Conservation (phyloP, 2,113 vertebrate genomes). For the Tor tambroides region DNA sequence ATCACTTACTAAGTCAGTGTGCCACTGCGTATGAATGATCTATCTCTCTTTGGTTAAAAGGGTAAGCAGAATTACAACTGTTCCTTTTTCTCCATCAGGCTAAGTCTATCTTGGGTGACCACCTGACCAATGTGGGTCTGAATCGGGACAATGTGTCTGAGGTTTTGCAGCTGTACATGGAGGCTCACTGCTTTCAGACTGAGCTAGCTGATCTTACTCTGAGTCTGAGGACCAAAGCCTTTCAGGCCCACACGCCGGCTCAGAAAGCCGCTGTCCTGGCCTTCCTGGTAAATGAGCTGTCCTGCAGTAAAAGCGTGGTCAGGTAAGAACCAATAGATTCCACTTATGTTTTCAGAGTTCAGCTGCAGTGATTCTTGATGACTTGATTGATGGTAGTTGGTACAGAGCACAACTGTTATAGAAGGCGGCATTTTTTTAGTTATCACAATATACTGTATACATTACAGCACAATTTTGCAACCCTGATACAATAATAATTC, state of each 20-base stretch:
- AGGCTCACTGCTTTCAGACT: constrained; percentile 88
- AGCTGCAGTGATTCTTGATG: background rate
- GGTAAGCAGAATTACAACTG: background rate
- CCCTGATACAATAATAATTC: background rate
- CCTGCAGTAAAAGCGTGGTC: constrained; percentile 94
- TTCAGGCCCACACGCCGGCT: constrained; percentile 92
- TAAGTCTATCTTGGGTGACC: constrained; percentile 96
- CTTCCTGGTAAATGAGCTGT: constrained; percentile 93
- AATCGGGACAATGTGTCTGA: constrained; percentile 98
- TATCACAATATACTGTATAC: background rate
- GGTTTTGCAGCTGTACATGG: constrained; percentile 98
- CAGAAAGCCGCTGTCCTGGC: constrained; percentile 94
- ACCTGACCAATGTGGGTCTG: constrained; percentile 93
- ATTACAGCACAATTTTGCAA: background rate
- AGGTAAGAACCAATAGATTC: constrained; percentile 76
- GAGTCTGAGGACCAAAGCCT: constrained; percentile 96
- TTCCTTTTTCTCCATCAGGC: constrained; percentile 74
- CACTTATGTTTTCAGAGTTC: background rate
- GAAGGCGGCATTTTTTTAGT: background rate
- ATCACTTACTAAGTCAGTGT: background rate
- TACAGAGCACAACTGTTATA: background rate
- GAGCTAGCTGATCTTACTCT: constrained; percentile 80
- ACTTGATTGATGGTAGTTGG: background rate
- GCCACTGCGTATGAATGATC: background rate
- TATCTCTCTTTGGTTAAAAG: background rate